Evolutionary conservation across 2,797 vertebrate genomes (phyloP).

Genomic region (Natrix natrix): DNA sequence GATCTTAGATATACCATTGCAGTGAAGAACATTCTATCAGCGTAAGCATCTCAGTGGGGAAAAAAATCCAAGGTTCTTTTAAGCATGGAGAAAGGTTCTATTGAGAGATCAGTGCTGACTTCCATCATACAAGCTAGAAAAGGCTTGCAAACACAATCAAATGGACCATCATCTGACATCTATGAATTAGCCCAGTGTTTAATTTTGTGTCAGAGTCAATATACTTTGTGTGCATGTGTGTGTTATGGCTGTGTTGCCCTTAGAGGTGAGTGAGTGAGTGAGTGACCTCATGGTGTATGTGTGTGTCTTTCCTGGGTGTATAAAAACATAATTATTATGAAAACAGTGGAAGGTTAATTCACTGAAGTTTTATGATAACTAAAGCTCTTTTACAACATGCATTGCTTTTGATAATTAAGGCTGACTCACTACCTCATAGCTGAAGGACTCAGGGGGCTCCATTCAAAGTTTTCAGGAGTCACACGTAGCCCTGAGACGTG

Average conservation of each 20-base stretch:
- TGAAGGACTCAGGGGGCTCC: background rate
- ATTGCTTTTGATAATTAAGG: background rate
- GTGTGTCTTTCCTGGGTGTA: background rate
- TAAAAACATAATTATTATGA: slow-evolving; percentile 1
- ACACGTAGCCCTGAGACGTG: background rate
- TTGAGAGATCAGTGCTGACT: background rate
- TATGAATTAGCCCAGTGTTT: background rate
- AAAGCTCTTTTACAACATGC: background rate
- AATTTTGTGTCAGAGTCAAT: background rate
- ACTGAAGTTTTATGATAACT: background rate
- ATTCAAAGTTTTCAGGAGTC: background rate
- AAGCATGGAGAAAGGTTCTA: background rate
- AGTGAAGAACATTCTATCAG: background rate
- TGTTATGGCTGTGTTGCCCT: background rate
- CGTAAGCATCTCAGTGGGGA: background rate
- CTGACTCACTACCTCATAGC: background rate
- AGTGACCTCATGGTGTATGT: background rate
- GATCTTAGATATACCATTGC: background rate
- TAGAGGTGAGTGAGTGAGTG: background rate
- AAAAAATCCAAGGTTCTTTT: background rate
- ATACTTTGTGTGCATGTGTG: background rate
- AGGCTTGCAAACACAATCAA: background rate
- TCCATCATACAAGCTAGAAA: background rate
- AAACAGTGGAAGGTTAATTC: background rate
- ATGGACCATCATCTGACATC: background rate